These are phyloP conservation scores for Diglossa cyanea DNA, from an alignment of 2,797 vertebrate species.

Conservation along the genomic window DNA sequence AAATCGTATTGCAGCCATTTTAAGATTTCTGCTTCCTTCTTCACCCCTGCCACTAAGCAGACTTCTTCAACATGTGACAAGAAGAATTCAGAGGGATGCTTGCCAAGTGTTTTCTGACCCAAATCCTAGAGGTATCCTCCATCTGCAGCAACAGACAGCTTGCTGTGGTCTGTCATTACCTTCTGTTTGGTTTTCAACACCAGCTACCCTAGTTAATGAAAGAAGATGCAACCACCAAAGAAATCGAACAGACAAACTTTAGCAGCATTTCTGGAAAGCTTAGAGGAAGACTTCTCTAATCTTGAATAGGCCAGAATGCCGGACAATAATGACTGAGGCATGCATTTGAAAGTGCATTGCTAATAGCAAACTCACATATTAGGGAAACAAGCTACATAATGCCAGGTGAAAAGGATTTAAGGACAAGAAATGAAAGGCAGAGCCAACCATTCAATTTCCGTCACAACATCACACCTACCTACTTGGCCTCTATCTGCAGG, in stretches of 20 bases:
- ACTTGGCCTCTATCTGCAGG: background rate
- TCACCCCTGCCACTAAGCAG: constrained; percentile 33
- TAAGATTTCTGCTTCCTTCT: constrained; percentile 51
- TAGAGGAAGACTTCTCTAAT: background rate
- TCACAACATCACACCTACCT: background rate
- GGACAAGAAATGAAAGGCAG: background rate
- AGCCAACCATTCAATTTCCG: background rate
- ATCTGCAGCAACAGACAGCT: constrained; percentile 61
- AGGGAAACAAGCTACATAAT: background rate
- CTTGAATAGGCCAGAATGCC: background rate
- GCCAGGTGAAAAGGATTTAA: background rate
- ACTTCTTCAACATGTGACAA: constrained; percentile 45
- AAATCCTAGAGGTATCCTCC: constrained; percentile 62
- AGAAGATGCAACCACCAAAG: background rate
- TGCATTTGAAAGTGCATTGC: background rate
- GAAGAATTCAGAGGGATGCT: constrained; percentile 40
- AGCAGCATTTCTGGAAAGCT: background rate
- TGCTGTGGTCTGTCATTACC: constrained; percentile 54
- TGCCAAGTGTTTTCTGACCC: constrained; percentile 56
- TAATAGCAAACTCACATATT: background rate
- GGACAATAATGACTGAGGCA: background rate
- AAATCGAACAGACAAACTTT: background rate
- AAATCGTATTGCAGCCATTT: background rate
- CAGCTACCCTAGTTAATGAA: constrained; percentile 29
- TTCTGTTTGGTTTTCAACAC: constrained; percentile 63